phyloP scores from a whole-genome alignment of 2,888 invertebrate genomes.

The Drosophila stalkeri region DNA sequence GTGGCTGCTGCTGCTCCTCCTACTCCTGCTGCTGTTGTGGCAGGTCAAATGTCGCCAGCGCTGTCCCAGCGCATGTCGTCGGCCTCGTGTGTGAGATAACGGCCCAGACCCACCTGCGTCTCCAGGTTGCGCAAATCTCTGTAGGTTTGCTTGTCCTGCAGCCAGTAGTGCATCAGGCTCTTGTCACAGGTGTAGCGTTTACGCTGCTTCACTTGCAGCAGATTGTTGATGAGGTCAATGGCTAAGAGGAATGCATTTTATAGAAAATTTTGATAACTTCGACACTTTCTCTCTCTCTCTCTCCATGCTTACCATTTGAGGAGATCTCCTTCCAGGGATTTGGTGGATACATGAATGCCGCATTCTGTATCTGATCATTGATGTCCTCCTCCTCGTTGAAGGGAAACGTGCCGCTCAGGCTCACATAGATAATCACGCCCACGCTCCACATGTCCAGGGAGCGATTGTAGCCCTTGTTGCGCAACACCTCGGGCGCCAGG shows the following conservation, averaged over 20 bases:
- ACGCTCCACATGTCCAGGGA: conserved; percentile 99
- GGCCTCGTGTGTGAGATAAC: conserved; percentile 96
- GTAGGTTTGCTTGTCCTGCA: conserved; percentile 98
- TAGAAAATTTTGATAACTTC: not conserved
- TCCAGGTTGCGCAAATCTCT: conserved; percentile 93
- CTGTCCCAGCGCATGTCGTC: conserved; percentile 95
- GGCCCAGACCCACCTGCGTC: conserved; percentile 89
- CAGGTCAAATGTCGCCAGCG: conserved; percentile 84
- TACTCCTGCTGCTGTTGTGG: conserved; percentile 2
- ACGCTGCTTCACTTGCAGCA: conserved; percentile 98
- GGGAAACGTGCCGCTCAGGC: conserved; percentile 98
- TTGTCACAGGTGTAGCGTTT: conserved; percentile 98
- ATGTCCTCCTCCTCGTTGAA: conserved; percentile 99
- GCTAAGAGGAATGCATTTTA: conserved; percentile 87
- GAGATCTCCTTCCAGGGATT: conserved; percentile 99
- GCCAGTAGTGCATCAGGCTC: conserved; percentile 96
- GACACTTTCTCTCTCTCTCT: not conserved
- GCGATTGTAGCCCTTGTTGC: conserved; percentile 99
- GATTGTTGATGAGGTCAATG: conserved; percentile 98
- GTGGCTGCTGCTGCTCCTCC: not conserved
- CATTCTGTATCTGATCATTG: conserved; percentile 99
- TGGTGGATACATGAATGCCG: conserved; percentile 99
- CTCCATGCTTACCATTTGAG: conserved; percentile 88
- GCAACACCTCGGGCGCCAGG: conserved; percentile 98
- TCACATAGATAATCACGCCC: conserved; percentile 99